Conservation (phyloP, 2,888 invertebrate species). For the Carpatolechia fugitivella region DNA sequence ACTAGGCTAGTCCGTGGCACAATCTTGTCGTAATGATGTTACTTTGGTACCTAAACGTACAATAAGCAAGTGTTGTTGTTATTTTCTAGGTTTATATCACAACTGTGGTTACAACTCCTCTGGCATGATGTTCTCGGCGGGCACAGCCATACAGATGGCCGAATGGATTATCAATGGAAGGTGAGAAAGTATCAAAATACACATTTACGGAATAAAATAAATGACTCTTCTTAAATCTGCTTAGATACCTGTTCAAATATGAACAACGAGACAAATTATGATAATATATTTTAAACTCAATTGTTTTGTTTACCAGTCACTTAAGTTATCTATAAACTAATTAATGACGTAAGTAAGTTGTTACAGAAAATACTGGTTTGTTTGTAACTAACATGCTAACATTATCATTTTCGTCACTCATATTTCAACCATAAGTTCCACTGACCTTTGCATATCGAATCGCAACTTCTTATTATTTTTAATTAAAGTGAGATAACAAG, state of each 20-base stretch:
- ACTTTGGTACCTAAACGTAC: too few relatives aligned
- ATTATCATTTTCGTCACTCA: neutral
- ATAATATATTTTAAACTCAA: neutral
- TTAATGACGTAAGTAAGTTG: neutral
- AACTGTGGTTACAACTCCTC: conserved; percentile 94
- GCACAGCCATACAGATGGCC: conserved; percentile 91
- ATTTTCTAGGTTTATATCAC: conserved; percentile 85
- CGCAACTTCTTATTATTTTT: too few relatives aligned
- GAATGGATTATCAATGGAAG: conserved; percentile 90
- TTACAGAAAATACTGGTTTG: neutral
- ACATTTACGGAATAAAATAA: too few relatives aligned
- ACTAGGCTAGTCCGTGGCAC: too few relatives aligned
- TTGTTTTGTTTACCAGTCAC: neutral
- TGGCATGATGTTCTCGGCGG: conserved; percentile 95
- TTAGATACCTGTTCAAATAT: too few relatives aligned
- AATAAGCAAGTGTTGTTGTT: too few relatives aligned
- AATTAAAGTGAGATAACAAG: too few relatives aligned
- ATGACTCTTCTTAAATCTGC: too few relatives aligned
- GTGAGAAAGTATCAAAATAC: conserved; percentile 43
- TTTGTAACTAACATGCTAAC: neutral
- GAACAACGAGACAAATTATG: neutral
- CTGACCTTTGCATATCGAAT: too few relatives aligned
- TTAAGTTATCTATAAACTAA: neutral
- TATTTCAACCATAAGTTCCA: neutral
- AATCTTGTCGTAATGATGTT: too few relatives aligned